Base-by-base conservation (phyloP, 2,113 vertebrate genomes). In the Ammodytes dubius region DNA sequence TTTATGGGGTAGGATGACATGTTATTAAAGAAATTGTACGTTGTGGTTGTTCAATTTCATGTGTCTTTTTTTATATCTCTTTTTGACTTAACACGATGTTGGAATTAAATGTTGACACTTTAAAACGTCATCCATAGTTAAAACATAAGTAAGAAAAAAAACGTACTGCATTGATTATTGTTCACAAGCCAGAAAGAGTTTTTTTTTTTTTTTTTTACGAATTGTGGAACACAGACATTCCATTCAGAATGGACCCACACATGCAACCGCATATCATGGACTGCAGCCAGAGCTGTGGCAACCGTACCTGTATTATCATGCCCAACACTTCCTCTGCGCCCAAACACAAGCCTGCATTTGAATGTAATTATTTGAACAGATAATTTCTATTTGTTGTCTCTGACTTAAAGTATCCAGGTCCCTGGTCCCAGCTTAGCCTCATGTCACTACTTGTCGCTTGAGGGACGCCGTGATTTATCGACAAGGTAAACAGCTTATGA, bases 401-500 rank as follows among this genome's bases (percentile, higher is more conserved):
- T 85, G 68, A 85, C 82, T 88, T 82, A 79, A 81, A 77, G 81
- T 81, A 90, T 84, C 81, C 81, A 74, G 69, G 64, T 87, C 73
- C 77, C 69, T 56, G 52, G 69, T 73, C 77, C 50, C 79, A 70
- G 40, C 58, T 79, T 75, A 80, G 80, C 70, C 80, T 78, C 87
- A 80, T 87, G 90, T 92, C 90, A 83, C 63, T 43, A 77, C 89
- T 79, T 87, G 89, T 93, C 88, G 89, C 91, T 89, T 65, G 79
- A 86, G 92, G 87, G 90, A 90, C 56, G 56, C 40, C 4, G 73
- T 95, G 95, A 95, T 95, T 94, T 95, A 95, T 96, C 83, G 93
- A 95, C 91, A 91, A 79, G 90, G 92, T 94, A 95, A 95, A 95
- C 93, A 93, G 87, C 90, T 90, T 94, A 95, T 94, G 92, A 94